Conservation (phyloP, 1,140 invertebrate species). For the Bombus pyrosoma region DNA sequence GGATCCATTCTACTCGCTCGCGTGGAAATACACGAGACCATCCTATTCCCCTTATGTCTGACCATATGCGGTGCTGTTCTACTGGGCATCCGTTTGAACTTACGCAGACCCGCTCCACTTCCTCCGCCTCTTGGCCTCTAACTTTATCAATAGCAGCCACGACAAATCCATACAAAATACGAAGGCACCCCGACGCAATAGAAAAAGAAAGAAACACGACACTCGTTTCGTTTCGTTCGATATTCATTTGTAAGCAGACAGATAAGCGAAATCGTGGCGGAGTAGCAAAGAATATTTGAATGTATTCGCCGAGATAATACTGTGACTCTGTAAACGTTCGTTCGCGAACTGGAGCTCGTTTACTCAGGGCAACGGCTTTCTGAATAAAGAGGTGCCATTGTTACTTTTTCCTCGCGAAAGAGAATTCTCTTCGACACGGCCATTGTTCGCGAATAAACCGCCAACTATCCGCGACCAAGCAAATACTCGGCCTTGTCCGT, state of each 20-base stretch:
- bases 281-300: neutral
- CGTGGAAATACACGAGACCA: conserved; percentile 1
- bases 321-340: conserved; percentile 9
- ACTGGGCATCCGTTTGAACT: conserved; percentile 7
- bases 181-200: too few species aligned
- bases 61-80: conserved; percentile 23
- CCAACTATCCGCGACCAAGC: neutral
- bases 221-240: neutral
- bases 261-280: neutral
- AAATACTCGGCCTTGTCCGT: conserved; percentile 1
- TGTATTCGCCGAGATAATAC: neutral
- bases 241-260: neutral
- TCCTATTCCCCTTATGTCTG: conserved; percentile 34
- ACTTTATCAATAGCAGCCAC: neutral
- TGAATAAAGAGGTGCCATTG: conserved; percentile 14
- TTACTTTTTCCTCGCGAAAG: conserved; percentile 19
- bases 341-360: neutral
- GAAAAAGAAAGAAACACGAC: neutral
- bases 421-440: neutral
- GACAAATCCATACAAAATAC: neutral
- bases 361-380: conserved; percentile 11
- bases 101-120: neutral
- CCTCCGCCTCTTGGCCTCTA: neutral
- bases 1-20: conserved; percentile 13
- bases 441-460: conserved; percentile 3